These are phyloP conservation scores for Cheilosia vernalis DNA, from an alignment of 2,888 invertebrate genomes.

Conservation along the genomic window DNA sequence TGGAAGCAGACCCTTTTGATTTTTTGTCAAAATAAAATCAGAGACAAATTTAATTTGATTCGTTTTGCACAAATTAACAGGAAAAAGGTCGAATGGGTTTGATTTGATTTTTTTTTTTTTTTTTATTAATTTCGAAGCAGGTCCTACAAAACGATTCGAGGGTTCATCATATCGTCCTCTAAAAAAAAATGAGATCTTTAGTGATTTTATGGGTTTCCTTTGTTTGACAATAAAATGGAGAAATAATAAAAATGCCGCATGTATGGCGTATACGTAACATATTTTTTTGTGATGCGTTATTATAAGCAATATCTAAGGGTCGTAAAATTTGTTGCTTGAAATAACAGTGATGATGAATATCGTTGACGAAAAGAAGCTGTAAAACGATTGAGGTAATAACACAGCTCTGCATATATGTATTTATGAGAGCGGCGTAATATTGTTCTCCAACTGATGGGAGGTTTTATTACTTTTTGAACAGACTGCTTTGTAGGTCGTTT, in stretches of 20 bases:
- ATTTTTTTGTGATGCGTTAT: constrained; percentile 28
- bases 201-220: constrained; percentile 49
- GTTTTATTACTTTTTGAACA: too few species aligned
- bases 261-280: constrained; percentile 64
- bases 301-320: constrained; percentile 31
- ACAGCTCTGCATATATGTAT: not conserved
- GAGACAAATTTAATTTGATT: constrained; percentile 36
- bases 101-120: constrained; percentile 46
- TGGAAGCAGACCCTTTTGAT: not conserved
- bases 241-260: constrained; percentile 55
- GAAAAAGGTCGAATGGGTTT: constrained; percentile 37
- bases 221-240: constrained; percentile 52
- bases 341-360: constrained; percentile 48
- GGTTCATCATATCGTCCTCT: not conserved
- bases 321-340: constrained; percentile 64
- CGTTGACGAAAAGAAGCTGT: constrained; percentile 21
- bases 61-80: constrained; percentile 42
- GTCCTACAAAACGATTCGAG: constrained; percentile 18
- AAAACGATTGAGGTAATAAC: constrained; percentile 23
- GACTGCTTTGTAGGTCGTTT: too few species aligned
- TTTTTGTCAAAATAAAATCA: too few species aligned
- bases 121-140: constrained; percentile 29
- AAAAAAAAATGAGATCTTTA: constrained; percentile 7
- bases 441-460: too few species aligned
- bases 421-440: not conserved